phyloP scores from a whole-genome alignment of 23 tunicate genomes.

The Clavelina lepadiformis region DNA sequence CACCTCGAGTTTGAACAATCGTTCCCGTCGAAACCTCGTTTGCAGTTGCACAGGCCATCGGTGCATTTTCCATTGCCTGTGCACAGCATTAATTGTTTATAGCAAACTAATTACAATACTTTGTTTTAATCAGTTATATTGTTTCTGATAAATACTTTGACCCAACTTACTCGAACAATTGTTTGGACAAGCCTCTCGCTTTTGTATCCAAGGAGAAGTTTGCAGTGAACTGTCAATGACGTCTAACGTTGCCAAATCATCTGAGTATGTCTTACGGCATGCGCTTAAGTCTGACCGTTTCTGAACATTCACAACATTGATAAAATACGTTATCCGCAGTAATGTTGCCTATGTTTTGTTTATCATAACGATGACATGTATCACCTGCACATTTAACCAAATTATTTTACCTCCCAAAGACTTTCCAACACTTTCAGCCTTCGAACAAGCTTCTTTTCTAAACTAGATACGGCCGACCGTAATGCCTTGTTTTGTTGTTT shows the following conservation, averaged over 20 bases:
- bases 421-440: conserved; percentile 6
- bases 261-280: no score
- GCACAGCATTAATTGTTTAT: background rate
- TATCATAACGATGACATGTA: no score
- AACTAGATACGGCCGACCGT: background rate
- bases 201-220: no score
- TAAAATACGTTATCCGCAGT: no score
- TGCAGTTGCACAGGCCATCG: conserved; percentile 14
- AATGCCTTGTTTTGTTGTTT: conserved; percentile 3
- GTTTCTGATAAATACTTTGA: background rate
- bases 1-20: conserved; percentile 14
- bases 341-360: no score
- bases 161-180: conserved; percentile 6
- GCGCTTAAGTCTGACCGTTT: no score
- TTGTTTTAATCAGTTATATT: no score
- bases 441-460: conserved; percentile 3
- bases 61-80: conserved; percentile 18
- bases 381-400: no score
- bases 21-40: conserved; percentile 2
- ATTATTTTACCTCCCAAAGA: background rate
- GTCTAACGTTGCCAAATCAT: no score
- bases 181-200: background rate
- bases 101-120: no score
- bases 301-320: no score
- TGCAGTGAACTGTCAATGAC: no score